Base-by-base conservation (phyloP, 2,888 invertebrate genomes). In the Noctuana brunneofusca region DNA sequence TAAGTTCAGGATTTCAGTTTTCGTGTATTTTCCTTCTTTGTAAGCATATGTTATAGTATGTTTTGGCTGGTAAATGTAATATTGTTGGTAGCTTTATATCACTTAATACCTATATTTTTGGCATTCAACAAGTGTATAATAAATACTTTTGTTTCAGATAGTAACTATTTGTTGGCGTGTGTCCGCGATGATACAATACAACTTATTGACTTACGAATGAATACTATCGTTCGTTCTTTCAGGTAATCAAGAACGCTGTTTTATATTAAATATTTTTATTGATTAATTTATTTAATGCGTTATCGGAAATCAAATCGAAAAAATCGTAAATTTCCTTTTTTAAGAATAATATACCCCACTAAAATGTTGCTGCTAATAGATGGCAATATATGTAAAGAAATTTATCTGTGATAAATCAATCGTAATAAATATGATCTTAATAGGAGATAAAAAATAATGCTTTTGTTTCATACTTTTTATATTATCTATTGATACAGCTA, bases 131-230 rank as follows among this genome's bases (percentile, higher is more conserved):
- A 11, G 5, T 5, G 4, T 35, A 2, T 35, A 35, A 5, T 38
- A 9, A 14, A 11, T 14, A 14, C 20, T 20, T 27, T 82, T 78
- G 80, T 92, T 89, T 75, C 94, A 97, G 98, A 98, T 93, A 95
- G 96, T 73, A 96, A 96, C 88, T 96, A 96, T 85, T 93, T 99
- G 71, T 91, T 99, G 78, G 96, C 96, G 78, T 98, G 98, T 83
- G 97, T 98, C 58, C 93, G 99, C 74, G 99, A 99, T 86, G 98
- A 99, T 89, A 97, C 97, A 18, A 94, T 99, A 73, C 97, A 97
- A 84, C 93, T 99, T 63, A 94, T 99, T 82, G 99, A 99, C 91
- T 93, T 99, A 69, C 94, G 99, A 80, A 97, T 96, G 95, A 98
- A 97, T 90, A 96, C 96, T 86, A 96, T 98, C 66, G 94, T 97